Conservation (phyloP, 2,113 vertebrate species). For the Illadopsis cleaveri region DNA sequence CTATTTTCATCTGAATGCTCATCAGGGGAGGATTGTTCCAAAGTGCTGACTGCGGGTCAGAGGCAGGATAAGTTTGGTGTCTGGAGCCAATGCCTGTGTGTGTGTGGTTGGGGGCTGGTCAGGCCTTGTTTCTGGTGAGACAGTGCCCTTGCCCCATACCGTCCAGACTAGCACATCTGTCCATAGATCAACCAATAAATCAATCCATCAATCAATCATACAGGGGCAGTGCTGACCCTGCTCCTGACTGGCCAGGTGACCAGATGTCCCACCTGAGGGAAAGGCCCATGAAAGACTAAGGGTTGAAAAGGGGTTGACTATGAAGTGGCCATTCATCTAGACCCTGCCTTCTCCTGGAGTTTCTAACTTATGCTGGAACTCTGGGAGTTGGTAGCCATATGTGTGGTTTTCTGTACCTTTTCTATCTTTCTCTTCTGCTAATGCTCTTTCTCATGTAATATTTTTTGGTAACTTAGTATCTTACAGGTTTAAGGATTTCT, state of each 20-base stretch:
- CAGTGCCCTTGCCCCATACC: background rate
- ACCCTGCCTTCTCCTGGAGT: background rate
- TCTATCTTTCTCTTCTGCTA: background rate
- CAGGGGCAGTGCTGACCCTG: background rate
- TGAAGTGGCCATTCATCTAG: background rate
- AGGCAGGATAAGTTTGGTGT: too few species aligned
- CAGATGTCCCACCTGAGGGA: background rate
- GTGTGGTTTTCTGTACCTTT: background rate
- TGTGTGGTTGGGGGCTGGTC: background rate
- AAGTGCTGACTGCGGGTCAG: background rate
- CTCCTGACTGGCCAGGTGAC: background rate
- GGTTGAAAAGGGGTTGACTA: background rate
- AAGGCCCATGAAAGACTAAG: too few species aligned
- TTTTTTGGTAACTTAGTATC: background rate
- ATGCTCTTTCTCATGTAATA: background rate
- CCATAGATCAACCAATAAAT: background rate
- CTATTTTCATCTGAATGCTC: background rate
- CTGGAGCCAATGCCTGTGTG: too few species aligned
- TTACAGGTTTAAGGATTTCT: background rate
- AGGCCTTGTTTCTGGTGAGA: background rate
- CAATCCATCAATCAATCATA: background rate
- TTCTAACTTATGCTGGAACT: background rate
- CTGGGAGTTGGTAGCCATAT: fast-evolving
- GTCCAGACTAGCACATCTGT: too few species aligned
- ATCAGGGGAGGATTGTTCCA: background rate